phyloP scores from a whole-genome alignment of 2,888 invertebrate species.

The Lucinisca nassula region DNA sequence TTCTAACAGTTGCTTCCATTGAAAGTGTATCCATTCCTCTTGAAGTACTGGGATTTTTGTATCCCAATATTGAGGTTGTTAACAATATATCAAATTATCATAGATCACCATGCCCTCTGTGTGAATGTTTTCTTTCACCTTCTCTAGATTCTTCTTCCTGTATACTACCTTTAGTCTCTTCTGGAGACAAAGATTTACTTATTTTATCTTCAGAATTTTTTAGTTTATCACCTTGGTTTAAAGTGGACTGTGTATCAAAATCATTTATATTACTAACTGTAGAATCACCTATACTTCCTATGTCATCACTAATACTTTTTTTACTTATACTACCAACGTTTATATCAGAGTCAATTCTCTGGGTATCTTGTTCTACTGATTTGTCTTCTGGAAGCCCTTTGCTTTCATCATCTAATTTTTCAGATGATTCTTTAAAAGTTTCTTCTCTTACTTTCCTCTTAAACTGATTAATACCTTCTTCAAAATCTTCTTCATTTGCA shows the following conservation, averaged over 20 bases:
- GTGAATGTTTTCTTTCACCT: background rate
- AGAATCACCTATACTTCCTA: background rate
- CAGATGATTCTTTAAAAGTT: background rate
- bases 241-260: background rate
- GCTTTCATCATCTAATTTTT: background rate
- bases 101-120: background rate
- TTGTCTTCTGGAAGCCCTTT: background rate
- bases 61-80: too few species aligned
- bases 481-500: constrained; percentile 30
- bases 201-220: background rate
- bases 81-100: background rate
- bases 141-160: background rate
- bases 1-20: too few species aligned
- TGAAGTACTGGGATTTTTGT: too few species aligned
- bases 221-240: background rate
- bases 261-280: background rate
- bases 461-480: background rate
- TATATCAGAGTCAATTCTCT: background rate
- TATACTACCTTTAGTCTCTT: background rate
- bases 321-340: background rate
- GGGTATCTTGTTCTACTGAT: background rate
- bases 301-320: background rate
- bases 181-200: background rate
- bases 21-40: too few species aligned
- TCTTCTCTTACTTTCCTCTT: background rate